Base-by-base conservation (phyloP, 2,113 vertebrate species). In the Sebastes schlegelii region DNA sequence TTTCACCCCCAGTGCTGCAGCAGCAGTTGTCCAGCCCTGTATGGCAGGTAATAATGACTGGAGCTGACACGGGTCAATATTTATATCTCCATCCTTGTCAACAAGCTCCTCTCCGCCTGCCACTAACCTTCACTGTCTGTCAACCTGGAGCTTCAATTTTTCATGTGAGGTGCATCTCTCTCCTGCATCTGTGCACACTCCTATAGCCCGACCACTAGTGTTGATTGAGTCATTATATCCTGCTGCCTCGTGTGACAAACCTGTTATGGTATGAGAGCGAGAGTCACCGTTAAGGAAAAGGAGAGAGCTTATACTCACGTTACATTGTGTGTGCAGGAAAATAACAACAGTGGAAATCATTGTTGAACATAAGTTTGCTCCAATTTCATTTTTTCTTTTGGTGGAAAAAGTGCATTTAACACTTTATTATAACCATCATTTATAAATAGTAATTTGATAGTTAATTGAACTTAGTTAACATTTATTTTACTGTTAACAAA, bases 31-130 rank as follows among this genome's bases (percentile, higher is more conserved):
- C n/a, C 54, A 58, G n/a, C 54, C 26, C n/a, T 61, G 2, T 72
- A 57, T 54, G 12, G 58, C 49, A 73, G 8, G 34, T 55, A 12
- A 55, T 58, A 64, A 72, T 66, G 64, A 72, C 52, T 63, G 4
- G 6, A 63, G 62, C 34, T 58, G 51, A 83, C 79, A 45, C 34
- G 45, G 64, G 69, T 91, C 80, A 79, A 55, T 87, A 78, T 84
- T 65, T 66, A 17, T 43, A 34, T 51, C 40, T 67, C 54, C 55
- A 26, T 79, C 66, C 52, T 68, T 81, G 80, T 90, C 70, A 86
- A 58, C 61, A 69, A 52, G 21, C 52, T 45, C 43, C 57, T 55
- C 43, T 79, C 42, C 11, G 43, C 51, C 69, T 85, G 77, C 46
- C 62, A 79, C 62, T 66, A 34, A 76, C 68, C 65, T 71, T 65